Base-by-base conservation (phyloP, 2,888 invertebrate species). In the Drosophila pseudotalamancana region DNA sequence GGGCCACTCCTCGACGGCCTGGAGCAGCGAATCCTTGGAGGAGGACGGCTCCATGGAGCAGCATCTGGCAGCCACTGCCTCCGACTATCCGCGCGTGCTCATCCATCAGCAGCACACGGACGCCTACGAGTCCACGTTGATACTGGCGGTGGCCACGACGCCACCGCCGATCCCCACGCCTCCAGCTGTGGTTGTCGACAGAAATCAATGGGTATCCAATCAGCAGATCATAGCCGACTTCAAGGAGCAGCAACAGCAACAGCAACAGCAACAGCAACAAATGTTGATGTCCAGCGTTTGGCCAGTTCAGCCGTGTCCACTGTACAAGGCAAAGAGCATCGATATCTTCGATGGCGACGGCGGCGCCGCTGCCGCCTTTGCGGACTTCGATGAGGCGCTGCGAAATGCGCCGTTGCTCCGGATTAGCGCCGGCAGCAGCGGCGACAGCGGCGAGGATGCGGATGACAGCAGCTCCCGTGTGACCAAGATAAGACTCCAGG, bases 351-450 rank as follows among this genome's bases (percentile, higher is more conserved):
- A 88, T 42, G 65, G 77, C 9, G 84, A 82, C 5, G 77, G 66
- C 4, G 72, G 77, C 4, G 68, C 71, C 5, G 84, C 80, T 0
- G 72, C 78, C 0, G 88, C 85, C 1, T 91, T 91, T 46, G 89
- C 82, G 9, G 91, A 91, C 45, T 91, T 91, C 57, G 91, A 91
- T 12, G 90, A 91, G 50, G 88, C 81, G 5, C 64, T 91, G 32
- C 82, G 85, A 6, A 87, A 91, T 65, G 90, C 87, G 2, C 91
- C 91, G 0, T 82, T 91, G 1, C 54, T 90, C 16, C 72, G 79
- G n/a, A 89, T 90, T 3, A 72, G 69, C 34, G 68, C 60, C 0
- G 69, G 62, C 4, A 75, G 55, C 43, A 77, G 66, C 40, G 70
- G 62, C 23, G 80, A 75, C 14, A 84, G 85, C 27, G 81, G 77